Conservation (phyloP, 2,797 vertebrate genomes). For the Novumbra hubbsi region DNA sequence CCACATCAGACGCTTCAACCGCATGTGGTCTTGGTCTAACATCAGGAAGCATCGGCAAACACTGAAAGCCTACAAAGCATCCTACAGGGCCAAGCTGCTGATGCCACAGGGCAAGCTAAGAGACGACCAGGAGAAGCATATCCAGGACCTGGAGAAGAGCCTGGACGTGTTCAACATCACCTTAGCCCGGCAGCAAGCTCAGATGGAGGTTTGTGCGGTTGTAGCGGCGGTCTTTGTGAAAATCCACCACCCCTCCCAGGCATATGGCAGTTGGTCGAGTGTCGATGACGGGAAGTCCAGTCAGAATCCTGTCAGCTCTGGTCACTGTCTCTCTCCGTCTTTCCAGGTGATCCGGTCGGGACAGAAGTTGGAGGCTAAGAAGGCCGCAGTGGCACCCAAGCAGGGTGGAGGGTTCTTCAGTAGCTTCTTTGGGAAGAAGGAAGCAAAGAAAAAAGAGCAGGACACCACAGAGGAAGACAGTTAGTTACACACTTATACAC, state of each 20-base stretch:
- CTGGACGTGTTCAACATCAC: slow-evolving; percentile 94
- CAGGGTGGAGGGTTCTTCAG: slow-evolving; percentile 84
- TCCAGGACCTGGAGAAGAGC: slow-evolving; percentile 88
- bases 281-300: background rate
- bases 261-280: background rate
- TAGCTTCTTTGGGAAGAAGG: slow-evolving; percentile 84
- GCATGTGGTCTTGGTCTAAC: slow-evolving; percentile 88
- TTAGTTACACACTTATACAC: background rate
- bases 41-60: slow-evolving; percentile 81
- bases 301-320: background rate
- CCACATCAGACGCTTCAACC: slow-evolving; percentile 75
- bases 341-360: slow-evolving; percentile 86
- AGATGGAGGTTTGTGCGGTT: slow-evolving; percentile 82
- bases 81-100: slow-evolving; percentile 84
- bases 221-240: no score
- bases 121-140: slow-evolving; percentile 78
- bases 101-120: slow-evolving; percentile 78
- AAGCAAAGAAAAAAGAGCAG: slow-evolving; percentile 80
- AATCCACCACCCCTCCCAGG: background rate
- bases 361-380: slow-evolving; percentile 85
- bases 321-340: background rate
- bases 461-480: background rate
- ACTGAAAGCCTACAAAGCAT: slow-evolving; percentile 81
- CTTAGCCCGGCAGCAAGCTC: slow-evolving; percentile 89
- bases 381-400: slow-evolving; percentile 71